Conservation (phyloP, 2,113 vertebrate species). For the Phaethornis superciliosus region DNA sequence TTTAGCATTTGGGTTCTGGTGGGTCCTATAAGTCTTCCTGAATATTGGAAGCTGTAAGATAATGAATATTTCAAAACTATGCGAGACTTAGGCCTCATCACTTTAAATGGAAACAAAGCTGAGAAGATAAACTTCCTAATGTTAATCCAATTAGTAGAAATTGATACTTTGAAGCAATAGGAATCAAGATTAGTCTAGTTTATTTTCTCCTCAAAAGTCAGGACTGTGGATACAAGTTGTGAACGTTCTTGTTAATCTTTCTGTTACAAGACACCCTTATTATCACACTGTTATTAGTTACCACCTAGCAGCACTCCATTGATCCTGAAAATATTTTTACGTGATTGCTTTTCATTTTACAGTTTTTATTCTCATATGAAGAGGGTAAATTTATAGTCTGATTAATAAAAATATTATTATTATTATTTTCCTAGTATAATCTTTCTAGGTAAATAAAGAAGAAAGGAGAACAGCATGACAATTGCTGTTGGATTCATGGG, state of each 20-base stretch:
- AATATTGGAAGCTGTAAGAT: background rate
- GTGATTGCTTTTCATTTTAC: background rate
- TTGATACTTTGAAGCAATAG: background rate
- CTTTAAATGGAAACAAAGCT: background rate
- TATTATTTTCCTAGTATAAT: background rate
- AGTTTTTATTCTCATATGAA: background rate
- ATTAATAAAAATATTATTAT: background rate
- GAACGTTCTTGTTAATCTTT: background rate
- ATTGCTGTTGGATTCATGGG: background rate
- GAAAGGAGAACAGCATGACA: background rate
- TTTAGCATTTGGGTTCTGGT: background rate
- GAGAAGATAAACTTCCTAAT: background rate
- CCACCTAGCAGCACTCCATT: background rate
- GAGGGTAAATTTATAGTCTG: background rate
- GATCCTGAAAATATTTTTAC: background rate
- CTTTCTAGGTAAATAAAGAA: background rate
- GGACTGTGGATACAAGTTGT: background rate
- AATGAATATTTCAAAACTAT: background rate
- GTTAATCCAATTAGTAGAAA: background rate
- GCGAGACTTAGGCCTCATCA: background rate
- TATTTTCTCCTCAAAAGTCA: background rate
- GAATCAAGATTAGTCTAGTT: background rate
- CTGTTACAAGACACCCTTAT: background rate
- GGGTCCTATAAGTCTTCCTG: background rate
- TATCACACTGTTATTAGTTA: background rate